Conservation (phyloP, 2,113 vertebrate species). For the Anhinga rufa region DNA sequence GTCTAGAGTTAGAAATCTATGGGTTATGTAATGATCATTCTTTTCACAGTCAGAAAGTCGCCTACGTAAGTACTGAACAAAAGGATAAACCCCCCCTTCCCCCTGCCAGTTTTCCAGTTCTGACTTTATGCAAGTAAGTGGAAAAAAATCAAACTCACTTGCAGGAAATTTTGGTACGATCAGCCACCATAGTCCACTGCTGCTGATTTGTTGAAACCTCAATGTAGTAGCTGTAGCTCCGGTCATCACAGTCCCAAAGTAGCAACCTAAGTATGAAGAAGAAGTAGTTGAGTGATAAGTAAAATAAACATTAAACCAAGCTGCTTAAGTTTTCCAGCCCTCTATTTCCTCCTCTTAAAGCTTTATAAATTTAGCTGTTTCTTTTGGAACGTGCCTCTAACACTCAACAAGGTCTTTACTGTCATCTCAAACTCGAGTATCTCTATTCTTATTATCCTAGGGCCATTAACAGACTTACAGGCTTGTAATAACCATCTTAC, state of each 20-base stretch:
- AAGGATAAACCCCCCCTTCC: accelerated
- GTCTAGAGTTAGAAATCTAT: not conserved
- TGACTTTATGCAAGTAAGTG: not conserved
- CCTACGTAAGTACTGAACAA: not conserved
- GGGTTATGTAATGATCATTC: not conserved
- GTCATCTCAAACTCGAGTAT: not conserved
- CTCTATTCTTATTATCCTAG: not conserved
- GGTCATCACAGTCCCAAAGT: conserved; percentile 97
- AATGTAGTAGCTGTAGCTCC: conserved; percentile 95
- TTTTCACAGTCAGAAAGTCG: not conserved
- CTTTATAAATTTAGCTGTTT: not conserved
- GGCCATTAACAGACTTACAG: not conserved
- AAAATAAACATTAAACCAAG: not conserved
- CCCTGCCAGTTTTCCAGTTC: not conserved
- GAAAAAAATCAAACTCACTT: conserved; percentile 75
- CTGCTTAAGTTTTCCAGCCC: not conserved
- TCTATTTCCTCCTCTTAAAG: not conserved
- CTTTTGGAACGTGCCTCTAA: not conserved
- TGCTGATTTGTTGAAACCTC: conserved; percentile 96
- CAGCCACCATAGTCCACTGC: conserved; percentile 91
- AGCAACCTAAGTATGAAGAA: conserved; percentile 77
- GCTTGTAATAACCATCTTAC: not conserved
- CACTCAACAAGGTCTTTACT: not conserved
- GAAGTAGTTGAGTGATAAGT: not conserved
- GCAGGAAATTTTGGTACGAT: conserved; percentile 89